Percentiles rank a stretch among this genome's conserved stretches.
These are phyloP conservation scores for Enteromius unitaeniatus DNA, from an alignment of 2,797 vertebrate genomes.

Conservation along the genomic window DNA sequence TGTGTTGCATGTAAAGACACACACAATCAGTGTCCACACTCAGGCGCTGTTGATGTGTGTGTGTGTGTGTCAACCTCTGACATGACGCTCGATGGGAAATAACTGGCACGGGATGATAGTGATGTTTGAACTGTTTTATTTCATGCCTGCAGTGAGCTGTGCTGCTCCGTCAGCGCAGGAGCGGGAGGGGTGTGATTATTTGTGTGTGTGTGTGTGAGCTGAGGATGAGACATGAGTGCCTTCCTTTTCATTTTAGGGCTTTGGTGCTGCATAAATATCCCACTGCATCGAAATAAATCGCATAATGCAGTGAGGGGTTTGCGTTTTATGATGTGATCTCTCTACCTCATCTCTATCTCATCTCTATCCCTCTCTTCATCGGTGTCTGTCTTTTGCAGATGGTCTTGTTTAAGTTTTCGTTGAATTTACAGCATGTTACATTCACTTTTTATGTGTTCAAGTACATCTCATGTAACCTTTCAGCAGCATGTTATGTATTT, in stretches of 20 bases:
- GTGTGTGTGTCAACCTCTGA: conserved; percentile 66
- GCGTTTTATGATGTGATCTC: not conserved
- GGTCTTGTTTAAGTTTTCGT: not conserved
- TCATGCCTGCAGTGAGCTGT: not conserved
- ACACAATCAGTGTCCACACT: conserved; percentile 41
- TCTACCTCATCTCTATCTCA: not conserved
- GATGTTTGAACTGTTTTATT: not conserved
- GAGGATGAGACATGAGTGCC: not conserved
- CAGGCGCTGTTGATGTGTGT: conserved; percentile 58
- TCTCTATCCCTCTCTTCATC: not conserved
- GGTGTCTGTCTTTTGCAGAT: not conserved
- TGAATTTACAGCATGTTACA: not conserved
- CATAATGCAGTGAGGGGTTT: not conserved
- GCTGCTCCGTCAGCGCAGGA: not conserved
- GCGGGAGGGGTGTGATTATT: not conserved
- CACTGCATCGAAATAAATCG: conserved; percentile 16
- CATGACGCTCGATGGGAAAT: conserved; percentile 59
- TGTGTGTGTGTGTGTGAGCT: not conserved
- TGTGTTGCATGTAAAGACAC: not conserved
- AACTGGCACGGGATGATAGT: conserved; percentile 38
- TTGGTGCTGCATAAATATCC: conserved; percentile 12
- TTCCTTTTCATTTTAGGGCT: not conserved
- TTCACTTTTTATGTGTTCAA: not conserved
- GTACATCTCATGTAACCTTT: not conserved
- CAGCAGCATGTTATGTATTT: not conserved